phyloP scores from a whole-genome alignment of 2,888 invertebrate genomes.

The Eupeodes luniger region DNA sequence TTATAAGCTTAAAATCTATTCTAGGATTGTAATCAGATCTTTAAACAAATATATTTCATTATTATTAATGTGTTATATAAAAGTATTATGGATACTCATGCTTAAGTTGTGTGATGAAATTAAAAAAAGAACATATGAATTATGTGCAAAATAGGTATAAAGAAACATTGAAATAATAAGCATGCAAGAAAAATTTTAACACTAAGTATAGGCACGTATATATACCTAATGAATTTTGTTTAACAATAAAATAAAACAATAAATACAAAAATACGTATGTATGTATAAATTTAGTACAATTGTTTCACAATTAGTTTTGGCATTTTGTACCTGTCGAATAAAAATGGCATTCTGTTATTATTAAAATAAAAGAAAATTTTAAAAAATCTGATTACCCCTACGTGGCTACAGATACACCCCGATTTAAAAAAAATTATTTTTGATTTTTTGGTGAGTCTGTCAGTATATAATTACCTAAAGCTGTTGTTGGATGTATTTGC shows the following conservation, averaged over 20 bases:
- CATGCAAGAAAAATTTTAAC: slow-evolving; percentile 58
- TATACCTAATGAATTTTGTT: slow-evolving; percentile 5
- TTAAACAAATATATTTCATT: slow-evolving; percentile 41
- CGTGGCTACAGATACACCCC: slow-evolving; percentile 43
- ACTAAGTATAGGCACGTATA: not conserved
- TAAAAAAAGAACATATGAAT: slow-evolving; percentile 12
- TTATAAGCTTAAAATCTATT: slow-evolving; percentile 12
- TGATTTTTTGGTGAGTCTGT: slow-evolving; percentile 34
- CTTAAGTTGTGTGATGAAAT: slow-evolving; percentile 49
- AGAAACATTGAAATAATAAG: slow-evolving; percentile 47
- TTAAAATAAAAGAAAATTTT: not conserved
- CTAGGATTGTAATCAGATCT: slow-evolving; percentile 72
- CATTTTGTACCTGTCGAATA: slow-evolving; percentile 54
- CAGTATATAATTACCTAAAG: slow-evolving; percentile 79
- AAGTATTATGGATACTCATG: slow-evolving; percentile 42
- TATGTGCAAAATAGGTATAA: slow-evolving; percentile 48
- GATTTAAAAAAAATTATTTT: not conserved
- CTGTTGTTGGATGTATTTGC: slow-evolving; percentile 79
- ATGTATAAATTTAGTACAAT: slow-evolving; percentile 28
- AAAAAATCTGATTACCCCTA: slow-evolving; percentile 74
- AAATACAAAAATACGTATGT: not conserved
- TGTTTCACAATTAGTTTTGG: slow-evolving; percentile 62
- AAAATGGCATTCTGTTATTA: slow-evolving; percentile 19
- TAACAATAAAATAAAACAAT: slow-evolving; percentile 26
- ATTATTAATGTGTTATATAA: not conserved